Conservation (phyloP, 2,797 vertebrate genomes). For the Periophthalmus magnuspinnatus region DNA sequence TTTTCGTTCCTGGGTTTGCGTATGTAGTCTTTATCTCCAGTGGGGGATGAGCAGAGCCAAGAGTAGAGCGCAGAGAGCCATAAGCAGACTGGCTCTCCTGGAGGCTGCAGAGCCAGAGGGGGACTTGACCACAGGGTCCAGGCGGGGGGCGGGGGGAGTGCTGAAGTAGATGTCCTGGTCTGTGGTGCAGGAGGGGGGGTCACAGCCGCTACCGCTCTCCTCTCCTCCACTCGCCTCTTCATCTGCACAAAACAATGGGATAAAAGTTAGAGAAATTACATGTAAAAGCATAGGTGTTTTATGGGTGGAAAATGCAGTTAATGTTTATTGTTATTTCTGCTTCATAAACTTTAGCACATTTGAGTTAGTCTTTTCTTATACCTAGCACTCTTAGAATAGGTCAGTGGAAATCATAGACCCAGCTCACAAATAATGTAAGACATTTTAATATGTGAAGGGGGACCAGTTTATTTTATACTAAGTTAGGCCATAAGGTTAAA, state of each 20-base stretch:
- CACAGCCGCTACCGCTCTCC: conserved; percentile 92
- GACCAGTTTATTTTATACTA: too few species aligned
- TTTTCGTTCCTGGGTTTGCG: background rate
- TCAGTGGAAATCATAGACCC: too few species aligned
- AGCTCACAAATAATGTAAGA: too few species aligned
- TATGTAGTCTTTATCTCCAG: conserved; percentile 69
- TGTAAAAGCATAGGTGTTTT: too few species aligned
- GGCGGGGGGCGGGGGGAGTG: conserved; percentile 52
- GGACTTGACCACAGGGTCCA: rapidly evolving
- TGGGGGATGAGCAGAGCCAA: conserved; percentile 68
- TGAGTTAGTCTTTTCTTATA: too few species aligned
- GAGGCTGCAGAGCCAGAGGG: background rate
- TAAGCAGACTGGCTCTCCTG: conserved; percentile 51
- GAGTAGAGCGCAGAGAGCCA: conserved; percentile 64
- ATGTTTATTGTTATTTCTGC: too few species aligned
- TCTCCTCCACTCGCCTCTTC: conserved; percentile 84
- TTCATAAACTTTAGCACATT: too few species aligned
- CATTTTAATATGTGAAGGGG: too few species aligned
- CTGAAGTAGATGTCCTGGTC: conserved; percentile 88
- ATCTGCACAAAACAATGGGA: conserved; percentile 20
- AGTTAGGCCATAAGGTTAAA: too few species aligned
- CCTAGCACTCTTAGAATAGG: too few species aligned
- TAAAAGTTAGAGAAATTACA: background rate
- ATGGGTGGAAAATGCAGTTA: too few species aligned
- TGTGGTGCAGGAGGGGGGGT: conserved; percentile 76